These are phyloP conservation scores for Ophion slaviceki DNA, from an alignment of 2,888 invertebrate genomes.

Conservation along the genomic window DNA sequence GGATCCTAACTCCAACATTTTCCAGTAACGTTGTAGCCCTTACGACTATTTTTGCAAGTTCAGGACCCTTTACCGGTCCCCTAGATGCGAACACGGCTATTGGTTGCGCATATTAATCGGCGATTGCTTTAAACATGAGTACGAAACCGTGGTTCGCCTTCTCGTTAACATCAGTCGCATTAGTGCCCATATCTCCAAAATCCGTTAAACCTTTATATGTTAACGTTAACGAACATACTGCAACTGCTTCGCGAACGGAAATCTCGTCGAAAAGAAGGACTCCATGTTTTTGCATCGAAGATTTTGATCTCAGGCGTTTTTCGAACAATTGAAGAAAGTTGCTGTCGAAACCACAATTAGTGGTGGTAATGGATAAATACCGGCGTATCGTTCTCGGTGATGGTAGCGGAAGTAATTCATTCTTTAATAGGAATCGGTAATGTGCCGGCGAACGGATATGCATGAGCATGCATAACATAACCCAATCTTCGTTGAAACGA, in stretches of 20 bases:
- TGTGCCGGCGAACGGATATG: neutral
- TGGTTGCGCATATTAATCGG: conserved; percentile 59
- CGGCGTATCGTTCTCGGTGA: neutral
- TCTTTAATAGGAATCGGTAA: neutral
- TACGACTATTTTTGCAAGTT: conserved; percentile 48
- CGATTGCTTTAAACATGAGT: conserved; percentile 64
- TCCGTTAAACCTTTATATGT: conserved; percentile 40
- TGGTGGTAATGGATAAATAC: conserved; percentile 42
- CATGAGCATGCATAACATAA: neutral
- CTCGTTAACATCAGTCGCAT: conserved; percentile 20
- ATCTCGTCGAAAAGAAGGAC: conserved; percentile 58
- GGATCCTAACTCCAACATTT: conserved; percentile 58
- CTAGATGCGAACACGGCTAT: conserved; percentile 63
- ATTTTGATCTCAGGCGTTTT: conserved; percentile 35
- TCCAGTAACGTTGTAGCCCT: conserved; percentile 61
- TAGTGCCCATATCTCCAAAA: conserved; percentile 37
- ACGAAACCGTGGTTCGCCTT: conserved; percentile 60
- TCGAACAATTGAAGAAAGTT: conserved; percentile 38
- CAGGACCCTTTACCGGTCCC: conserved; percentile 39
- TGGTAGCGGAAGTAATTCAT: neutral
- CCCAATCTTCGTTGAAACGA: neutral
- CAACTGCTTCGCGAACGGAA: conserved; percentile 38
- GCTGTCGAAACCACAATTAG: conserved; percentile 56
- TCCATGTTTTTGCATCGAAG: conserved; percentile 49
- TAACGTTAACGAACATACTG: conserved; percentile 38